phyloP scores from a whole-genome alignment of 2,888 invertebrate genomes.

The Machimus atricapillus region DNA sequence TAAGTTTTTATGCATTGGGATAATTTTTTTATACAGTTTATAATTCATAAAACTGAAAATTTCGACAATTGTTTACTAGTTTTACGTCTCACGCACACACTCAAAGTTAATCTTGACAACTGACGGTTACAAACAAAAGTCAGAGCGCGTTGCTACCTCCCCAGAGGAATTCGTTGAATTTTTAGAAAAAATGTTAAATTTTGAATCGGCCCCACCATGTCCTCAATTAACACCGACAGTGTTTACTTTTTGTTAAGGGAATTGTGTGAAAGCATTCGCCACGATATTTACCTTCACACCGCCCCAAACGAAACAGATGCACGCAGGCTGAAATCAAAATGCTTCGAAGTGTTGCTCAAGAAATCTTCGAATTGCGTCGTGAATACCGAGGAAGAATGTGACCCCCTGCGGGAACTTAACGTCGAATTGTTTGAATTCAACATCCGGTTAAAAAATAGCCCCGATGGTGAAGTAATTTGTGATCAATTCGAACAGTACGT shows the following conservation, averaged over 20 bases:
- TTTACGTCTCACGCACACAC: not conserved
- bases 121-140: not conserved
- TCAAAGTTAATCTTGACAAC: not conserved
- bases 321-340: slow-evolving; percentile 51
- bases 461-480: slow-evolving; percentile 49
- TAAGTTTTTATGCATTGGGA: not conserved
- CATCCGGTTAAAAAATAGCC: slow-evolving; percentile 50
- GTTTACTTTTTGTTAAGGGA: slow-evolving; percentile 53
- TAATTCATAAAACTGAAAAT: not conserved
- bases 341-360: slow-evolving; percentile 53
- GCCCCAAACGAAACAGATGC: slow-evolving; percentile 49
- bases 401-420: slow-evolving; percentile 52
- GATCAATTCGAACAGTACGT: slow-evolving; percentile 51
- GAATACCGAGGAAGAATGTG: slow-evolving; percentile 48
- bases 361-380: slow-evolving; percentile 49
- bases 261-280: slow-evolving; percentile 50
- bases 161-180: not conserved
- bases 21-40: not conserved
- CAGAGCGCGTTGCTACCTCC: not conserved
- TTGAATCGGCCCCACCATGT: not conserved
- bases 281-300: slow-evolving; percentile 42
- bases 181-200: not conserved
- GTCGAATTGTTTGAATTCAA: slow-evolving; percentile 52
- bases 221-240: slow-evolving; percentile 49
- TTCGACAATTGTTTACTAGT: not conserved